Percentiles rank a stretch among this genome's conserved stretches.
Conservation (phyloP, 1,140 invertebrate species). For the Cardiocondyla obscurior region DNA sequence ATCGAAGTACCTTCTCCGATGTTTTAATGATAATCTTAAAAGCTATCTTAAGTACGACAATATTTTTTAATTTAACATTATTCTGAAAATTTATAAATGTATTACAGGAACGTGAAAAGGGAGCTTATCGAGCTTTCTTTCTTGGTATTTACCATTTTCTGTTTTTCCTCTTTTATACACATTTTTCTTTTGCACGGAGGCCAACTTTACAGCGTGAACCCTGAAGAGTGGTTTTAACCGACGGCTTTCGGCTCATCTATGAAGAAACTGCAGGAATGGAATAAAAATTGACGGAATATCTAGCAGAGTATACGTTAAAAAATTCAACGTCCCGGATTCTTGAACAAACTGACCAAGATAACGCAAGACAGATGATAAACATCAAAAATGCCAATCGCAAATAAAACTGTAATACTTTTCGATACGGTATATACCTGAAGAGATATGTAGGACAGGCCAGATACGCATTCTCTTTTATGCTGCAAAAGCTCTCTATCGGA, state of each 20-base stretch:
- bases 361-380: conserved; percentile 13
- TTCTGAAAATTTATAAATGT: not conserved
- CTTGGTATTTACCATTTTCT: not conserved
- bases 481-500: not conserved
- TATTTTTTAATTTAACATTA: not conserved
- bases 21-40: not conserved
- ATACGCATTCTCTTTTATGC: conserved; percentile 8
- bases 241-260: not conserved
- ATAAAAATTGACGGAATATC: conserved; percentile 12
- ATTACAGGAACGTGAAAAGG: not conserved
- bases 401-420: not conserved
- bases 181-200: not conserved
- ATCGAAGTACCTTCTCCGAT: not conserved
- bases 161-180: not conserved
- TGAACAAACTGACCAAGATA: conserved; percentile 7
- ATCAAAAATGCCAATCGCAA: not conserved
- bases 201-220: not conserved
- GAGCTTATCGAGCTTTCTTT: not conserved
- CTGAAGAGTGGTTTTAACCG: not conserved
- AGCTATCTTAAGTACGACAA: not conserved
- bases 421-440: not conserved
- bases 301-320: not conserved
- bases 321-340: not conserved
- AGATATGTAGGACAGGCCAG: not conserved
- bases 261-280: not conserved